phyloP scores from a whole-genome alignment of 2,888 invertebrate genomes.

The Lepidochrysops patricia region DNA sequence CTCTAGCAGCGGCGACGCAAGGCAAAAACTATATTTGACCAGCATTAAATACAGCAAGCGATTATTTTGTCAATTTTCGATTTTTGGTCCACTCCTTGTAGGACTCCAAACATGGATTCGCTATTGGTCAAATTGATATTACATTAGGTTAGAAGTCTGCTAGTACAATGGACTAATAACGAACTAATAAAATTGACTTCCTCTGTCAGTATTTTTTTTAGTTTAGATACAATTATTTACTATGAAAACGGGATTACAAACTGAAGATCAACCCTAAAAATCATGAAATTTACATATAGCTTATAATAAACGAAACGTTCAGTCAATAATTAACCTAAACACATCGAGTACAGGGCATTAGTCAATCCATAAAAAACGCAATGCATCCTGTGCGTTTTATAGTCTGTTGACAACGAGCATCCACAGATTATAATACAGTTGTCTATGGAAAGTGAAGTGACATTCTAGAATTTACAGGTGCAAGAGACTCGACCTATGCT shows the following conservation, averaged over 20 bases:
- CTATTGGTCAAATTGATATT: conserved; percentile 1
- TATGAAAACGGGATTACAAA: not conserved
- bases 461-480: not conserved
- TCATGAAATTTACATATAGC: not conserved
- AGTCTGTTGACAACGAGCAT: not conserved
- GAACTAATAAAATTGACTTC: not conserved
- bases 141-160: not conserved
- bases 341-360: not conserved
- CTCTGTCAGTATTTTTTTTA: not conserved
- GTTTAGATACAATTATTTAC: not conserved
- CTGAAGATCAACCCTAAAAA: not conserved
- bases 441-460: not conserved
- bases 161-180: not conserved
- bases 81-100: not conserved
- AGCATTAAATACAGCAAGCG: not conserved
- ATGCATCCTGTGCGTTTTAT: not conserved
- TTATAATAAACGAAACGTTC: not conserved
- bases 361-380: not conserved
- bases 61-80: not conserved
- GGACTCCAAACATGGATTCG: conserved; percentile 2
- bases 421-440: not conserved
- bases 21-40: not conserved
- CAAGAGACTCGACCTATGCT: not conserved
- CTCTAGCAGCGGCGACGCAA: not conserved
- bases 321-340: not conserved